Evolutionary conservation across 2,797 vertebrate genomes (phyloP).

Genomic region (Rhadinocentrus ornatus): DNA sequence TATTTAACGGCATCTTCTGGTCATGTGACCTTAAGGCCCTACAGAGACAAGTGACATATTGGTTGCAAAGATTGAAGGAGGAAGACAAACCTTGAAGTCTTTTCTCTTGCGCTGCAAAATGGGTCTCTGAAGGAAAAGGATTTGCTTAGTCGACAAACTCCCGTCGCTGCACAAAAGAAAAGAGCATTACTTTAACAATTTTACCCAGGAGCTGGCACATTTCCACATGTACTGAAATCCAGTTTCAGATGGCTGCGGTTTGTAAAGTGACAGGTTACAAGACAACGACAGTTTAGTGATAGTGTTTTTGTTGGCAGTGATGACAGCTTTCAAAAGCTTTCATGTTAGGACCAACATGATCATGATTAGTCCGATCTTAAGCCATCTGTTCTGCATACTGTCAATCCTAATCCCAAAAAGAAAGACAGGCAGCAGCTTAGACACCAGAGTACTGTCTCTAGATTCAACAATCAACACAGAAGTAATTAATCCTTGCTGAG

Average conservation of each 20-base stretch:
- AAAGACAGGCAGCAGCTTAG: conserved; percentile 22
- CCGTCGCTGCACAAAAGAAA: conserved; percentile 87
- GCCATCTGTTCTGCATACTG: conserved; percentile 56
- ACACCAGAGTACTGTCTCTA: conserved; percentile 8
- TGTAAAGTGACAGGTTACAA: conserved; percentile 64
- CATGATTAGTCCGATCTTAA: conserved; percentile 59
- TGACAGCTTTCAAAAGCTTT: conserved; percentile 60
- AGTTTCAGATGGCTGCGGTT: conserved; percentile 31
- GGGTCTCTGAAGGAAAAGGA: conserved; percentile 97
- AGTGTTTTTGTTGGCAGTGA: conserved; percentile 38
- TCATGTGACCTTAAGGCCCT: conserved; percentile 53
- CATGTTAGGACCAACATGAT: conserved; percentile 62
- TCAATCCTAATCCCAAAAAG: conserved; percentile 43
- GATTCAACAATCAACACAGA: conserved; percentile 31
- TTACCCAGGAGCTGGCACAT: conserved; percentile 31
- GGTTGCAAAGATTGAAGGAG: conserved; percentile 33
- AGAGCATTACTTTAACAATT: conserved; percentile 48
- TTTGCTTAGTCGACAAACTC: conserved; percentile 95
- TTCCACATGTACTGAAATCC: conserved; percentile 16
- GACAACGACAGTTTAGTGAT: conserved; percentile 29
- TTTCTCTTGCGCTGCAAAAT: conserved; percentile 93
- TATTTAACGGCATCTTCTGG: conserved; percentile 55
- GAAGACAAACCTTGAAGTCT: conserved; percentile 90
- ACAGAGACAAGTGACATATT: conserved; percentile 61
- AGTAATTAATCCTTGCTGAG: conserved; percentile 27